Evolutionary conservation across 64 coral and sea anemone genomes (phyloP).

Genomic region (Stichodactyla mertensii): DNA sequence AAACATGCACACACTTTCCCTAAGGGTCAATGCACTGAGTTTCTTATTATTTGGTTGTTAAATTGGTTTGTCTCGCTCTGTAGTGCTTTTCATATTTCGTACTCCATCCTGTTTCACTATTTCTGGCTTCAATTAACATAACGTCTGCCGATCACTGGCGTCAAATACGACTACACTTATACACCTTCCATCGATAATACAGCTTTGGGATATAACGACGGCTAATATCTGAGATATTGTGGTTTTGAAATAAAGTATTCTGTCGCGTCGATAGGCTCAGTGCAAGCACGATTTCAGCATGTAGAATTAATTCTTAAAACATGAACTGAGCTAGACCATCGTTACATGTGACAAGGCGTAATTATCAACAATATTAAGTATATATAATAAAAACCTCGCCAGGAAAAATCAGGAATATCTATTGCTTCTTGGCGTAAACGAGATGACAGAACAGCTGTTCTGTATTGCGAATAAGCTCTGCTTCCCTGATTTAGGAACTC

Average conservation of each 20-base stretch:
- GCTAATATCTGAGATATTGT: background rate
- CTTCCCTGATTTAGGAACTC: background rate
- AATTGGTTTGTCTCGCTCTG: background rate
- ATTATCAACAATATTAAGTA: too few species aligned
- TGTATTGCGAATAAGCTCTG: background rate
- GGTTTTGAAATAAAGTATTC: background rate
- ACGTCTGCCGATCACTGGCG: background rate
- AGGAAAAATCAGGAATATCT: too few species aligned
- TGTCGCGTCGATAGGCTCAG: too few species aligned
- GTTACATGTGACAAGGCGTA: too few species aligned
- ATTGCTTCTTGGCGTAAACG: too few species aligned
- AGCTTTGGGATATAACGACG: background rate
- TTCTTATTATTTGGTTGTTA: background rate
- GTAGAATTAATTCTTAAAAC: too few species aligned
- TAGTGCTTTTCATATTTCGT: background rate
- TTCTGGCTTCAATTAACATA: background rate
- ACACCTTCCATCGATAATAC: background rate
- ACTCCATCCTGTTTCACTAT: background rate
- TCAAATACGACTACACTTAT: background rate
- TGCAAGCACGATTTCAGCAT: too few species aligned
- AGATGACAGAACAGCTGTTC: background rate
- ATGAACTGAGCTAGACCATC: too few species aligned
- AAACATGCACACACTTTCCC: too few species aligned
- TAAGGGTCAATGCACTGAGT: background rate
- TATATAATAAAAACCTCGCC: too few species aligned